phyloP scores from a whole-genome alignment of 1,140 invertebrate species.

The Drosophila tsacasi region DNA sequence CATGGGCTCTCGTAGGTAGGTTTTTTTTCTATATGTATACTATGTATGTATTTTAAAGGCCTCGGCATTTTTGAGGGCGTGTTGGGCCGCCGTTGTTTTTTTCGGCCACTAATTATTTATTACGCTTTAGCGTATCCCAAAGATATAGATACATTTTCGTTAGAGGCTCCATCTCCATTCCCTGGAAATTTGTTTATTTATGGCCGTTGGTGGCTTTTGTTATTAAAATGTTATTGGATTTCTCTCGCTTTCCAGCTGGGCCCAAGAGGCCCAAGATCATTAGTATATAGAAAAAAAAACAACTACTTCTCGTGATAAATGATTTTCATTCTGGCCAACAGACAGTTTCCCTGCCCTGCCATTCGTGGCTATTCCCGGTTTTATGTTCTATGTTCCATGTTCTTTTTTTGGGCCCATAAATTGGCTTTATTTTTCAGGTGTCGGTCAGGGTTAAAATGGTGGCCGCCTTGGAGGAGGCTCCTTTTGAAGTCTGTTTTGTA shows the following conservation, averaged over 20 bases:
- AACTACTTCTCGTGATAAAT: constrained; percentile 61
- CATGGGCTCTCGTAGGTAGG: constrained; percentile 28
- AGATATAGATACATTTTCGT: constrained; percentile 75
- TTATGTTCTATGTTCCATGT: constrained; percentile 35
- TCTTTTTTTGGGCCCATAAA: constrained; percentile 41
- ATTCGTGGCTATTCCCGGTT: constrained; percentile 34
- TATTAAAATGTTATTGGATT: constrained; percentile 84
- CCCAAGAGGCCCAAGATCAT: constrained; percentile 47
- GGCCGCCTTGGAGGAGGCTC: constrained; percentile 37
- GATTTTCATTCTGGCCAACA: constrained; percentile 52
- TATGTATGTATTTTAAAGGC: neutral
- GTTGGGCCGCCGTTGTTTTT: constrained; percentile 38
- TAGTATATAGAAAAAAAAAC: constrained; percentile 19
- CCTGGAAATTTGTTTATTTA: constrained; percentile 78
- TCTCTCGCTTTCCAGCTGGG: constrained; percentile 79
- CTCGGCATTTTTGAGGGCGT: constrained; percentile 70
- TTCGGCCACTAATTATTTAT: constrained; percentile 75
- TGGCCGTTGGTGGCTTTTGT: constrained; percentile 72
- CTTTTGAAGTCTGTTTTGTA: constrained; percentile 29
- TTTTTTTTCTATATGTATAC: neutral
- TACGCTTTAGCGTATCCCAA: constrained; percentile 35
- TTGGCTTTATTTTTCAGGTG: constrained; percentile 60
- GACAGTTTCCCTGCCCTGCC: constrained; percentile 58
- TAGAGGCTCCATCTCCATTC: constrained; percentile 48
- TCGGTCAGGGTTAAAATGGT: constrained; percentile 35